Percentiles rank a stretch among this genome's conserved stretches.
Evolutionary conservation across 2,797 vertebrate genomes (phyloP).

Genomic region (Eupleurogrammus muticus): DNA sequence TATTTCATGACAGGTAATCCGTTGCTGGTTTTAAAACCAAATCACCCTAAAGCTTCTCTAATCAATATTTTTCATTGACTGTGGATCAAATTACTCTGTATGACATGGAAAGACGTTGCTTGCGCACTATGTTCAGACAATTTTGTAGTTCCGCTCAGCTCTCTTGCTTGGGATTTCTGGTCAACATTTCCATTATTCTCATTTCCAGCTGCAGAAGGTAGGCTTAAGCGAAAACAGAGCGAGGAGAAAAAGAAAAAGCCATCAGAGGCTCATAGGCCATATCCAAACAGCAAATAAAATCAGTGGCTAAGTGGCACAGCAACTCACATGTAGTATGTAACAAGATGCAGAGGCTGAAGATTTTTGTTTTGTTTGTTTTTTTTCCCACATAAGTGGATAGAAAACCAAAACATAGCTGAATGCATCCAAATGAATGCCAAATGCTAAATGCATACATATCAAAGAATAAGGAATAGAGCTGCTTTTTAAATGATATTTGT

Average conservation of each 20-base stretch:
- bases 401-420: background rate
- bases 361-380: too few species aligned
- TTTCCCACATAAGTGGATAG: background rate
- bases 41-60: slow-evolving; percentile 20
- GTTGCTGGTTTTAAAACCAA: slow-evolving; percentile 23
- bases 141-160: background rate
- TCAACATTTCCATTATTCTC: too few species aligned
- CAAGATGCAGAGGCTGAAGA: background rate
- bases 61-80: slow-evolving; percentile 20
- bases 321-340: background rate
- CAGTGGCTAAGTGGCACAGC: background rate
- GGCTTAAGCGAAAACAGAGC: too few species aligned
- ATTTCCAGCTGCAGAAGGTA: too few species aligned
- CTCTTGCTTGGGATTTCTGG: background rate
- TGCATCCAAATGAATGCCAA: background rate
- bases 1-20: slow-evolving; percentile 14
- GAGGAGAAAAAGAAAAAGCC: too few species aligned
- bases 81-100: background rate
- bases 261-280: too few species aligned
- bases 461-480: too few species aligned
- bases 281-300: background rate
- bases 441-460: too few species aligned
- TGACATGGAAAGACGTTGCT: too few species aligned
- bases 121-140: too few species aligned
- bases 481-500: too few species aligned